Conservation (phyloP, 1,140 invertebrate genomes). For the Eurosta solidaginis region DNA sequence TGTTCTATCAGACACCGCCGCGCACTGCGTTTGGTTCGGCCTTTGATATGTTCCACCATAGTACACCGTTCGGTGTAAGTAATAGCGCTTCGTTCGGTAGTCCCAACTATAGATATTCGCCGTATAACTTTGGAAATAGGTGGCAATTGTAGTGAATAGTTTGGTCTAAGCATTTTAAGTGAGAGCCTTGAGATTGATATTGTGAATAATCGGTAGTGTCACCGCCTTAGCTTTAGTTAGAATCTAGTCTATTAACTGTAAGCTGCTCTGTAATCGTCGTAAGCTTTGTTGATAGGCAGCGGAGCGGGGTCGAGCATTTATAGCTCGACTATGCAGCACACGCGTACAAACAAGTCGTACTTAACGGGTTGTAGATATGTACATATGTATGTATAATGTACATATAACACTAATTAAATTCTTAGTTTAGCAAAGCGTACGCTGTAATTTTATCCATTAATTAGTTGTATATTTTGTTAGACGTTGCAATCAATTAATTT, state of each 20-base stretch:
- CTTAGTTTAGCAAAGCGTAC: background rate
- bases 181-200: background rate
- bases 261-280: background rate
- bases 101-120: slow-evolving; percentile 58
- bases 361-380: background rate
- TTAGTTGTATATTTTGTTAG: slow-evolving; percentile 1
- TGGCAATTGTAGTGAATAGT: slow-evolving; percentile 59
- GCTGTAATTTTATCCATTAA: background rate
- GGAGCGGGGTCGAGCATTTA: background rate
- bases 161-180: background rate
- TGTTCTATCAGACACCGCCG: slow-evolving; percentile 58
- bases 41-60: slow-evolving; percentile 60
- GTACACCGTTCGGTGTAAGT: slow-evolving; percentile 54
- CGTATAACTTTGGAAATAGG: slow-evolving; percentile 57
- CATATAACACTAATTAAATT: too few relatives aligned
- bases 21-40: slow-evolving; percentile 55
- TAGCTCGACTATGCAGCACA: background rate
- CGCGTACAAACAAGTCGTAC: background rate
- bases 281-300: background rate
- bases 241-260: background rate
- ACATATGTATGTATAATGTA: too few relatives aligned
- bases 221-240: background rate
- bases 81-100: slow-evolving; percentile 49
- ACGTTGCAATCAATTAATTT: slow-evolving; percentile 6
- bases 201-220: background rate